Base-by-base conservation (phyloP, 2,888 invertebrate genomes). In the Protophormia terraenovae region DNA sequence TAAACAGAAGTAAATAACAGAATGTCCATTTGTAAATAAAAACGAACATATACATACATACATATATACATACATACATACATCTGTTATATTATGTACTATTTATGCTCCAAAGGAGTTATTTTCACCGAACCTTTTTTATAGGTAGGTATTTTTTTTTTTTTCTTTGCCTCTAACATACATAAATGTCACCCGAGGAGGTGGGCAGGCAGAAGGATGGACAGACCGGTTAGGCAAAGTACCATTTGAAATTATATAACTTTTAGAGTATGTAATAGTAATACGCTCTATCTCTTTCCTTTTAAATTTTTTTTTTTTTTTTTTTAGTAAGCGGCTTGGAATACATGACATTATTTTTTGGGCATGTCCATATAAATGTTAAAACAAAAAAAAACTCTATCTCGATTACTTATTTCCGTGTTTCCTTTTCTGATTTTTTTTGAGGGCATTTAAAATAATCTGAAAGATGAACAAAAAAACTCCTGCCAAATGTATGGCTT, bases 211-310 rank as follows among this genome's bases (percentile, higher is more conserved):
- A 14, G n/a, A 19, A 19, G n/a, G n/a, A n/a, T n/a, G n/a, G n/a
- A n/a, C n/a, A n/a, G n/a, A n/a, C n/a, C n/a, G 41, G 64, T 12
- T 55, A 66, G 41, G 69, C 38, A 60, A 71, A 71, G 19, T 62
- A 62, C 19, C 69, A 78, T 71, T 62, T 71, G 19, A 71, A 78
- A 71, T 78, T 71, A 71, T 78, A 78, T 78, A 78, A 69, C 58
- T 35, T 47, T 32, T 24, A 35, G 45, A 69, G 12, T 24, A 45
- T 32, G 66, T n/a, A 45, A n/a, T 10, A 50, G 19, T 16, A 27
- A 41, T 10, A 41, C 53, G 29, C 16, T 55, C 45, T 35, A 14
- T 69, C 22, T 50, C 35, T 50, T 8, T 50, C 58, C 47, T 67
- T 50, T 24, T 53, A 6, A 14, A 6, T 50, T 27, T 16, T 6